Evolutionary conservation across 2,888 invertebrate species (phyloP).

Genomic region (Andrena hattorfiana): DNA sequence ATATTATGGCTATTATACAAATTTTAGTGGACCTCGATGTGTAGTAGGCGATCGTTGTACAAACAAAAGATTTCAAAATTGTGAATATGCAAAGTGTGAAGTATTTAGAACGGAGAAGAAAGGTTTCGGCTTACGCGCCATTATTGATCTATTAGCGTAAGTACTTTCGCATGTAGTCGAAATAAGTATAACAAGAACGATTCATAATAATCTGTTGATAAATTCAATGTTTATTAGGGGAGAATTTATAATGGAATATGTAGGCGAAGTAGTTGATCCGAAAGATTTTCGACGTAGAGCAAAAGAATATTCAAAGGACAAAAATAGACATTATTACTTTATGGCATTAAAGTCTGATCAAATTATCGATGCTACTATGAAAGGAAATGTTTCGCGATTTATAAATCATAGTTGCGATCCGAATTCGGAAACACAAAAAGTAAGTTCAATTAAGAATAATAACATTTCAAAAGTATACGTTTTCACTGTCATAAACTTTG

Average conservation of each 20-base stretch:
- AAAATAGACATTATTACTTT: conserved; percentile 97
- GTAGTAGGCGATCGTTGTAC: conserved; percentile 96
- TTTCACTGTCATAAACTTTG: conserved; percentile 28
- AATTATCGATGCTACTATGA: conserved; percentile 97
- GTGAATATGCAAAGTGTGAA: conserved; percentile 93
- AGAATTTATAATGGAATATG: conserved; percentile 98
- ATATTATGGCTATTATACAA: conserved; percentile 2
- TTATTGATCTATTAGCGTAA: conserved; percentile 90
- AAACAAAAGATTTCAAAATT: conserved; percentile 97
- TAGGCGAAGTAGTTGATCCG: conserved; percentile 97
- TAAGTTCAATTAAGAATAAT: conserved; percentile 48
- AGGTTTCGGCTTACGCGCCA: conserved; percentile 96
- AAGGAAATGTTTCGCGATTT: conserved; percentile 98
- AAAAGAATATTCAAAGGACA: conserved; percentile 94
- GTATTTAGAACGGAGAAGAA: conserved; percentile 97
- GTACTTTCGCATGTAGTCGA: conserved; percentile 78
- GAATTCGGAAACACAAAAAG: conserved; percentile 98
- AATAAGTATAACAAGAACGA: conserved; percentile 29
- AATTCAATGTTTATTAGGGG: conserved; percentile 87
- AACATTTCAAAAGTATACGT: conserved; percentile 78
- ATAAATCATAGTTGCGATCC: conserved; percentile 99
- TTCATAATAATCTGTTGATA: background rate
- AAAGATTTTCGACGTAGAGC: conserved; percentile 95
- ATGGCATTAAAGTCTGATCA: conserved; percentile 98
- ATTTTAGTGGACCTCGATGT: conserved; percentile 94